Percentiles rank a stretch among this genome's conserved stretches.
Evolutionary conservation across 2,888 invertebrate species (phyloP).

Genomic region (Urechis unicinctus): DNA sequence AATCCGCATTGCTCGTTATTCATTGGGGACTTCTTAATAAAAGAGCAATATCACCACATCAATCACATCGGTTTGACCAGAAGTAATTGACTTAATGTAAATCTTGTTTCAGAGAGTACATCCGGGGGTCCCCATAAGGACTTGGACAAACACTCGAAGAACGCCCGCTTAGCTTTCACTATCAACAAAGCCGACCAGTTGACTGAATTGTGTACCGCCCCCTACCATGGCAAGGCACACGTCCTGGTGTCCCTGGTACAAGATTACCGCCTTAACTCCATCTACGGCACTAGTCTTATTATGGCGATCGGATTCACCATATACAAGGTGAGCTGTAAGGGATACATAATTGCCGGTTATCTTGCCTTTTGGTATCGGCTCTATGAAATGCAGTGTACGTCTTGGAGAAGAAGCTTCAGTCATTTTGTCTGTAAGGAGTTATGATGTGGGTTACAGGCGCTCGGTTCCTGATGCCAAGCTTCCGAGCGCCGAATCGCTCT

Average conservation of each 20-base stretch:
- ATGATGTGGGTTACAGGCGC: too few species aligned
- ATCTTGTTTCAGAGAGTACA: slow-evolving; percentile 5
- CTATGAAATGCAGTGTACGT: too few species aligned
- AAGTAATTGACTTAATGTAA: too few species aligned
- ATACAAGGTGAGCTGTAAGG: slow-evolving; percentile 29
- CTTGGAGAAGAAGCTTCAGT: too few species aligned
- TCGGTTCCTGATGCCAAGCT: too few species aligned
- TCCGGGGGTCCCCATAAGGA: slow-evolving; percentile 13
- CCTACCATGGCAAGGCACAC: slow-evolving; percentile 33
- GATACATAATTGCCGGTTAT: too few species aligned
- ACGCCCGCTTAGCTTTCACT: slow-evolving; percentile 29
- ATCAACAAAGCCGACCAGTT: slow-evolving; percentile 28
- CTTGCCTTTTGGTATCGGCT: too few species aligned
- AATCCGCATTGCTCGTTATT: slow-evolving; percentile 12
- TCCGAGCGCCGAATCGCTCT: too few species aligned
- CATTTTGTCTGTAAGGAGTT: too few species aligned
- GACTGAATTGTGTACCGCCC: slow-evolving; percentile 26
- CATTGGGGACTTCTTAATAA: too few species aligned
- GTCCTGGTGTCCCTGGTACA: slow-evolving; percentile 36
- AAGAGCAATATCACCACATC: too few species aligned
- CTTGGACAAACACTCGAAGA: slow-evolving; percentile 25
- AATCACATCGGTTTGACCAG: too few species aligned
- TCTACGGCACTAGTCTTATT: slow-evolving; percentile 30
- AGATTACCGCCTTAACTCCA: slow-evolving; percentile 36
- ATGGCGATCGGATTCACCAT: slow-evolving; percentile 36